Conservation (phyloP, 2,113 vertebrate species). For the Fulica atra region DNA sequence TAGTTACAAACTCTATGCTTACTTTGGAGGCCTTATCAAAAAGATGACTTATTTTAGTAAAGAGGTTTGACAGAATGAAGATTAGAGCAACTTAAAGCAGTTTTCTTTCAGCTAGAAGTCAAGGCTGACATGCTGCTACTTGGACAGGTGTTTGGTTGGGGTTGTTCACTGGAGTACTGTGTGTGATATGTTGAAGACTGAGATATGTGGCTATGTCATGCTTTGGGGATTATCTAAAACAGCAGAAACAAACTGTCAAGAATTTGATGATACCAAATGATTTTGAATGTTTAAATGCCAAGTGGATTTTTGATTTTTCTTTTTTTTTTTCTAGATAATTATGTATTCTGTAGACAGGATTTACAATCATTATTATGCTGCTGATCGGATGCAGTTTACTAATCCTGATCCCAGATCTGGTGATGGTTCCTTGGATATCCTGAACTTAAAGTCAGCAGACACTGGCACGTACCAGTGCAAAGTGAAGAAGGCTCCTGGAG, state of each 20-base stretch:
- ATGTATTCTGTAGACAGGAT: slow-evolving; percentile 86
- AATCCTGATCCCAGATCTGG: slow-evolving; percentile 84
- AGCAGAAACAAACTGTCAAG: neutral
- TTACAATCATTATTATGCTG: slow-evolving; percentile 80
- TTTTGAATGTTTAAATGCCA: neutral
- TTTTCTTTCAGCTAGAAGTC: neutral
- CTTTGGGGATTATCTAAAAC: neutral
- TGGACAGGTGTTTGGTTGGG: neutral
- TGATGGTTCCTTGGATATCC: slow-evolving; percentile 89
- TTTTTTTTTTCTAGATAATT: slow-evolving; percentile 80
- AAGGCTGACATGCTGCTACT: neutral
- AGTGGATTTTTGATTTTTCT: neutral
- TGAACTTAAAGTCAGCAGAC: slow-evolving; percentile 83
- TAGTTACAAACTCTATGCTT: neutral
- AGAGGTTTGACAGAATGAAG: neutral
- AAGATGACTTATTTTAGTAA: neutral
- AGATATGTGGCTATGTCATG: neutral
- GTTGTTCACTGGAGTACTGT: neutral
- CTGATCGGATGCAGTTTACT: slow-evolving; percentile 87
- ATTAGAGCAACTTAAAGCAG: neutral
- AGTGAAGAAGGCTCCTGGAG: slow-evolving; percentile 93
- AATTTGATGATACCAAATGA: neutral
- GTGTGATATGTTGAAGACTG: neutral
- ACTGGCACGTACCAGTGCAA: slow-evolving; percentile 93
- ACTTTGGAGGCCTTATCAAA: neutral